A percentile compares a stretch with the other conserved stretches of the same genome.
Conservation (phyloP, 2,888 invertebrate species). For the Notocelia uddmanniana region DNA sequence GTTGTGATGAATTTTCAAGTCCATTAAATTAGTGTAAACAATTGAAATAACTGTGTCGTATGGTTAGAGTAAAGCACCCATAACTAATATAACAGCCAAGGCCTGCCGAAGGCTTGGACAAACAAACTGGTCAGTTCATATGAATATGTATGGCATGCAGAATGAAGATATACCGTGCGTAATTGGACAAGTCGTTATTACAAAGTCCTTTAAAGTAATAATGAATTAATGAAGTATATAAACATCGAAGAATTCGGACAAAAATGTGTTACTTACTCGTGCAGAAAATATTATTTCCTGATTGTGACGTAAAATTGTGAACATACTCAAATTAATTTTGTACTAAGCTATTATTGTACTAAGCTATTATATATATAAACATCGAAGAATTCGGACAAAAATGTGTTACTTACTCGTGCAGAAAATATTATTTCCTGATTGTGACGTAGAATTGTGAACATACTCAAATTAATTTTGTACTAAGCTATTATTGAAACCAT, state of each 20-base stretch:
- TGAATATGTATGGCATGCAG: constrained; percentile 37
- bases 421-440: not conserved
- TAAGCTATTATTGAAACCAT: too few species aligned
- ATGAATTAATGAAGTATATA: not conserved
- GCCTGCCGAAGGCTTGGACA: constrained; percentile 20
- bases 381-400: not conserved
- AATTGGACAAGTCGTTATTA: constrained; percentile 17
- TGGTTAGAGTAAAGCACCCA: constrained; percentile 18
- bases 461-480: not conserved
- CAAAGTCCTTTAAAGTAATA: not conserved
- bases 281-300: not conserved
- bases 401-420: not conserved
- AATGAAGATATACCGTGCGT: constrained; percentile 18
- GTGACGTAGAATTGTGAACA: not conserved
- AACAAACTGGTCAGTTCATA: constrained; percentile 25
- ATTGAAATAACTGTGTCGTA: constrained; percentile 4
- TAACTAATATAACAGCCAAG: constrained; percentile 35
- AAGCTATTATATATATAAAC: not conserved
- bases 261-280: too few species aligned
- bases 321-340: not conserved
- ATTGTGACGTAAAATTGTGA: not conserved
- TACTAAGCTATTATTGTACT: not conserved
- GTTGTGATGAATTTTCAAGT: not conserved
- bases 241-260: not conserved
- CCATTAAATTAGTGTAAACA: constrained; percentile 5